Evolutionary conservation across 2,888 invertebrate species (phyloP), one percentile per base, ranked within the genome.

Genomic region (Conomelus anceps): DNA sequence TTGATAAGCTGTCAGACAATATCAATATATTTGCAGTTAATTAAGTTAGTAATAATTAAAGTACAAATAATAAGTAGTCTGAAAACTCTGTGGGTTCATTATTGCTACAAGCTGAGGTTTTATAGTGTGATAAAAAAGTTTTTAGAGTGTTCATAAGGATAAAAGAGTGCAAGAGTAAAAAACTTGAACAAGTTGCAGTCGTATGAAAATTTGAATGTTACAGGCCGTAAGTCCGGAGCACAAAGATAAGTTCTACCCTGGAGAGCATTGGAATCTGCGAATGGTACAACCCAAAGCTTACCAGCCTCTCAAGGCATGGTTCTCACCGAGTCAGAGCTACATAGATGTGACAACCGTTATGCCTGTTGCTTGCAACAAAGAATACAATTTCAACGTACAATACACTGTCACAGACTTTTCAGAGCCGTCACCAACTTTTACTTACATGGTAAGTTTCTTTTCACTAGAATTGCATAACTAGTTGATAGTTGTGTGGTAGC

Each of bases 291-390:
- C 90, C 22, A 63, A 87, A 26, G 89, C 88, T 24, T 84, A 89
- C 17, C 89, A 89, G 22, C 34, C 26, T 26, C 87, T 89, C 7
- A 88, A 85, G 24, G 89, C 90, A 9, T 90, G 90, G 90, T 90
- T 88, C 84, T 90, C 90, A 11, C 89, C 90, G 0, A 89, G 89
- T 63, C 23, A 22, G 29, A 85, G 87, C 17, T 90, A 90, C 84
- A 3, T 90, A 24, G 90, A 90, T 88, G 89, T 89, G 13, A 88
- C 85, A 41, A 90, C 89, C 4, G 88, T 87, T 7, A 84, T 86
- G 17, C 85, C 90, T 9, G 23, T 90, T 22, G 88, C 85, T 20
- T 90, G 90, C 23, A 85, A 26, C 26, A 87, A 26, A 20, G 84
- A 24, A 9, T 88, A 89, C 34, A 26, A 63, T 22, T 23, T 89